Base-by-base conservation (phyloP, 2,113 vertebrate species). In the Lates calcarifer region DNA sequence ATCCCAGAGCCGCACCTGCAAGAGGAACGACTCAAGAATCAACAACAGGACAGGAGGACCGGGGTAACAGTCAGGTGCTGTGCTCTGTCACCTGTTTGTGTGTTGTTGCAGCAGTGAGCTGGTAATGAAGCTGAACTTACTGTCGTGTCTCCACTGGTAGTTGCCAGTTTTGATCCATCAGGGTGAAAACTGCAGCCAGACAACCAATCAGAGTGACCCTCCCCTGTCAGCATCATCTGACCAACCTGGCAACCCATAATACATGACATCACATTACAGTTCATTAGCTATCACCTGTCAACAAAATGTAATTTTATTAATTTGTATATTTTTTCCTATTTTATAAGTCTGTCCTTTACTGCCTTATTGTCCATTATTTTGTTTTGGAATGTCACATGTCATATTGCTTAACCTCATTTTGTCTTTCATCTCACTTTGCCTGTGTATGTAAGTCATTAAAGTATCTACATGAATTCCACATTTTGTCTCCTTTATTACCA, bases 191-290 rank as follows among this genome's bases (percentile, higher is more conserved):
- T 79, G 86, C 89, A 90, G 60, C 70, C 62, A 1, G 91, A 85
- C 68, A 90, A 62, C 89, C 89, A 90, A 60, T 92, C 87, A 53
- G 83, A 81, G 73, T 92, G 91, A 10, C 87, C 89, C 41, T 88
- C 79, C 18, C 83, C 91, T 7, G 83, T 77, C 77, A 83, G 74
- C 28, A 92, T 1, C 85, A 75, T 63, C 85, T 79, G 41, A 20
- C 37, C 71, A 4, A 77, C 82, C 91, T 90, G 81, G 17, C 13
- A 61, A 70, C 62, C 55, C 20, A 47, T 45, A 61, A 70, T 57
- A 60, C 20, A 47, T 45, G 49, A 76, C 29, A 20, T 58, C n/a
- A n/a, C 28, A 22, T 57, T 9, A 43, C 14, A 41, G 41, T 18
- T 3, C 28, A 12, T 26, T 31, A 12, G 53, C 29, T 39, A n/a